Evolutionary conservation across 2,888 invertebrate species (phyloP), one percentile per base, ranked within the genome.

Genomic region (Ennomos erosarius): DNA sequence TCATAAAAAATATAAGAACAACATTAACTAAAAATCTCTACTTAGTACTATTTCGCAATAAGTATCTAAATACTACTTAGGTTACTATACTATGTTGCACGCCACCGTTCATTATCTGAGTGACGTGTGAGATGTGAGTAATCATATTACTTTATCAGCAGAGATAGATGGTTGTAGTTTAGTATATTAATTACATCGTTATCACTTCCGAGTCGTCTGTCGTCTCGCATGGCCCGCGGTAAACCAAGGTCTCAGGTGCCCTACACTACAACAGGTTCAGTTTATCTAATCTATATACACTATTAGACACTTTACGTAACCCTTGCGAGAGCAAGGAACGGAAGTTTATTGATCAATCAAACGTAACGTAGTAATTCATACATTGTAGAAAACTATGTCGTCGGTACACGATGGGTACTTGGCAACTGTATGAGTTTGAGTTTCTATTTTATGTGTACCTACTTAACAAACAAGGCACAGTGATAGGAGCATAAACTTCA

Each of bases 351-450:
- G 16, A 16, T 26, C 26, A 26, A 26, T 6, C 26, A 26, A 26
- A 26, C 26, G 1, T 16, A 16, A n/a, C n/a, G 26, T 10, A n/a
- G n/a, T n/a, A n/a, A 16, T 38, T 26, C 6, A 37, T 40, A 54
- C 54, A 40, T 48, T 36, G 45, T 37, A 11, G n/a, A n/a, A 43
- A 46, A 44, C 36, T 53, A 59, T 43, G 54, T 36, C 45, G 47
- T 42, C 70, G 68, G 64, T 63, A 64, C 52, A 65, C 61, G 62
- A 0, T 26, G 26, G 0, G 16, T 71, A 73, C 73, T 87, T 87
- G 87, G 87, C 87, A 86, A 65, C 52, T 58, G 65, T 65, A 73
- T 73, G 69, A 66, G 72, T 80, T 81, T 64, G 68, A 74, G 81
- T 77, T 85, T 83, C 81, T 81, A 83, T 79, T 83, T 76, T n/a